phyloP scores from a whole-genome alignment of 2,888 invertebrate species.

The Eupithecia exiguata region DNA sequence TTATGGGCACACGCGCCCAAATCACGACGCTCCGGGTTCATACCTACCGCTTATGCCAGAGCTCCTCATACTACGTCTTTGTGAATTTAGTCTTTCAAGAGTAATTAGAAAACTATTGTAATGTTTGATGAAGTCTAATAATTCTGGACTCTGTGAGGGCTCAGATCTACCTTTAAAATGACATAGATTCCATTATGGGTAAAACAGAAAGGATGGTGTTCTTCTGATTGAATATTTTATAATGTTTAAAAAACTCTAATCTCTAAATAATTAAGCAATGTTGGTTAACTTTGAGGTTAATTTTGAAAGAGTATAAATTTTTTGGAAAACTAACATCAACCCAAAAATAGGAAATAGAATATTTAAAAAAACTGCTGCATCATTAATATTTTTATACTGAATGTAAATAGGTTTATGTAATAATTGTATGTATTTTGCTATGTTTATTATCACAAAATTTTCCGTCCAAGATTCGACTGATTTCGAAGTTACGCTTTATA shows the following conservation, averaged over 20 bases:
- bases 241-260: not conserved
- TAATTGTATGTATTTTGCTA: constrained; percentile 43
- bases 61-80: constrained; percentile 96
- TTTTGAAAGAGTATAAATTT: not conserved
- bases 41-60: constrained; percentile 96
- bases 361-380: not conserved
- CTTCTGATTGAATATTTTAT: not conserved
- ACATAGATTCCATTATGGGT: not conserved
- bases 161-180: not conserved
- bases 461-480: constrained; percentile 80
- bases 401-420: constrained; percentile 48
- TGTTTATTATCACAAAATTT: constrained; percentile 56
- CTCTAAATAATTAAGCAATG: not conserved
- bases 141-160: not conserved
- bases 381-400: constrained; percentile 5
- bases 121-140: not conserved
- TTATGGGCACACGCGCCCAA: constrained; percentile 97
- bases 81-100: constrained; percentile 61
- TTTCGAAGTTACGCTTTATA: constrained; percentile 64
- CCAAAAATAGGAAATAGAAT: not conserved
- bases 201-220: not conserved
- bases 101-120: not conserved
- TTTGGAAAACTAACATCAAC: not conserved
- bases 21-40: constrained; percentile 96
- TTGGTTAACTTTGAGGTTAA: not conserved